phyloP scores from a whole-genome alignment of 2,113 vertebrate species.

The Boulengerochromis microlepis region DNA sequence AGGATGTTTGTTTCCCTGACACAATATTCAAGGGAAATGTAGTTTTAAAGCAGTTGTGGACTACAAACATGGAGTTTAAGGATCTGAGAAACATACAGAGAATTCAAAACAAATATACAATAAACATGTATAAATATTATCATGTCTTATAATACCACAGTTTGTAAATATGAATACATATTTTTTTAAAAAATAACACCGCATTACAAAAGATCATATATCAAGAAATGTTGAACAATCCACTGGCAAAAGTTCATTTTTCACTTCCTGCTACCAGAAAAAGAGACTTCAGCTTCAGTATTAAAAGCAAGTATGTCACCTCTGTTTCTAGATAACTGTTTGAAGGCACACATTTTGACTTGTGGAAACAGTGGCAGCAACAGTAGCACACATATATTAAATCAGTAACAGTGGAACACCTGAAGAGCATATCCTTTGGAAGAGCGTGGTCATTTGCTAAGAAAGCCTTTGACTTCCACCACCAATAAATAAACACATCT shows the following conservation, averaged over 20 bases:
- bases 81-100: background rate
- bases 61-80: background rate
- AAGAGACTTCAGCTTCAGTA: background rate
- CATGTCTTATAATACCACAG: background rate
- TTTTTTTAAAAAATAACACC: rapidly evolving
- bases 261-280: background rate
- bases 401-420: background rate
- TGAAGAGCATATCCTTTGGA: background rate
- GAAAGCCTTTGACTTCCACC: background rate
- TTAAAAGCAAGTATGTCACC: background rate
- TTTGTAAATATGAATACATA: background rate
- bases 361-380: background rate
- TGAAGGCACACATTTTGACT: background rate
- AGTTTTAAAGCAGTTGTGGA: background rate
- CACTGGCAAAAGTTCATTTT: background rate
- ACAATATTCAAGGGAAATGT: background rate
- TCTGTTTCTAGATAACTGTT: background rate
- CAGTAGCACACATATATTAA: background rate
- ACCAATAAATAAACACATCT: background rate
- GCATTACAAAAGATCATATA: background rate
- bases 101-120: background rate
- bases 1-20: background rate
- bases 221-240: background rate
- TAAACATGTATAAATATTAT: background rate
- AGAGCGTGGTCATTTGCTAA: background rate